Conservation (phyloP, 2,888 invertebrate genomes). For the Amblyjoppa proteus region DNA sequence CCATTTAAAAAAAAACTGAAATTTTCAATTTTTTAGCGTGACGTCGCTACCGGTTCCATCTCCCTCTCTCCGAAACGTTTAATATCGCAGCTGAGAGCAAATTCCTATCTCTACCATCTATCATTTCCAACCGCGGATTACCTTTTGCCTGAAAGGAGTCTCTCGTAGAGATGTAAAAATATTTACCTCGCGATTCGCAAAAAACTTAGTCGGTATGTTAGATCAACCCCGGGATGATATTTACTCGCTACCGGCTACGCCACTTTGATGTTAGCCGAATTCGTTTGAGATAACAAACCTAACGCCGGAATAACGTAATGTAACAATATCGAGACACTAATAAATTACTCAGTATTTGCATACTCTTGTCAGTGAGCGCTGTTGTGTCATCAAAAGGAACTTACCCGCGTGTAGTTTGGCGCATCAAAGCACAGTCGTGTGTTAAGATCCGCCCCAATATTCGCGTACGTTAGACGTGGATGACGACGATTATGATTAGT, state of each 20-base stretch:
- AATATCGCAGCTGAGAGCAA: not conserved
- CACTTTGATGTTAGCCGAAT: not conserved
- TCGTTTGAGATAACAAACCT: not conserved
- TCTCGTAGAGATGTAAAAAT: not conserved
- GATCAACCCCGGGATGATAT: not conserved
- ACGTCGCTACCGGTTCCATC: no score
- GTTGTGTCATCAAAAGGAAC: not conserved
- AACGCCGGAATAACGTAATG: no score
- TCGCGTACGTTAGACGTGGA: not conserved
- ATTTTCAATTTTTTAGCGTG: no score
- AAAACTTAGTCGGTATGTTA: not conserved
- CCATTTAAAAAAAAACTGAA: no score
- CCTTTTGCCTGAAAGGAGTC: not conserved
- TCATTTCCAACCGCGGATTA: not conserved
- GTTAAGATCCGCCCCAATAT: not conserved
- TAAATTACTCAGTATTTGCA: not conserved
- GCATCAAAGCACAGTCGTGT: not conserved
- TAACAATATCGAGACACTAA: not conserved
- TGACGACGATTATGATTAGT: slow-evolving; percentile 1
- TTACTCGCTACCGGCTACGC: not conserved
- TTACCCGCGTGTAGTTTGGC: not conserved
- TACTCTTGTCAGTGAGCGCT: not conserved
- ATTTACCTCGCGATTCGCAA: no score
- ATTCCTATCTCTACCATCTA: not conserved
- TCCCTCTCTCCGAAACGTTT: not conserved